Evolutionary conservation across 2,888 invertebrate species (phyloP).

Genomic region (Zelleria hepariella): DNA sequence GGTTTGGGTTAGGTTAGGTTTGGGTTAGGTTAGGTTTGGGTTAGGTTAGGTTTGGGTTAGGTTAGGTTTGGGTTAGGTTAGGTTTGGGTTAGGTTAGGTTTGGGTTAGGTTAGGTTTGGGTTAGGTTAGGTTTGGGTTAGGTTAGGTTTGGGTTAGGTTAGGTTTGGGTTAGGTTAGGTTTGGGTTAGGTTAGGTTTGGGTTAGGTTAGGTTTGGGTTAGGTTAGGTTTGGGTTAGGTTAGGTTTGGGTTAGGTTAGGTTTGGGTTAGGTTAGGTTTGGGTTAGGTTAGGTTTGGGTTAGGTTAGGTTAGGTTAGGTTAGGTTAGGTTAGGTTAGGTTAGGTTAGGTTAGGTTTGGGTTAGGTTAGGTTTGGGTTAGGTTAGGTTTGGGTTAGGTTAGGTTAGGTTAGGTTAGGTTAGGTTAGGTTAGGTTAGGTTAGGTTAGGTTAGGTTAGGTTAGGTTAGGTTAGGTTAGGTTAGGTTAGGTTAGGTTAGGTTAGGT

Average conservation of each 20-base stretch:
- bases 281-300: conserved; percentile 12
- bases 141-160: conserved; percentile 16
- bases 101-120: conserved; percentile 8
- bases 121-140: conserved; percentile 8
- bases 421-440: conserved; percentile 5
- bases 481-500: conserved; percentile 3
- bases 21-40: conserved; percentile 4
- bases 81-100: conserved; percentile 8
- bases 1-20: conserved; percentile 4
- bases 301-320: conserved; percentile 5
- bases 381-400: conserved; percentile 5
- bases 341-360: conserved; percentile 10
- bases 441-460: conserved; percentile 5
- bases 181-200: conserved; percentile 18
- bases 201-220: conserved; percentile 15
- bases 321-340: conserved; percentile 10
- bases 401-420: conserved; percentile 5
- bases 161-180: conserved; percentile 18
- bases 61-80: conserved; percentile 7
- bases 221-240: conserved; percentile 16
- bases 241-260: conserved; percentile 15
- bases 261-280: conserved; percentile 13
- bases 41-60: conserved; percentile 4
- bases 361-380: conserved; percentile 8
- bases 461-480: conserved; percentile 6